Base-by-base conservation (phyloP, 2,797 vertebrate genomes). In the Lepidocolaptes lacrymiger region DNA sequence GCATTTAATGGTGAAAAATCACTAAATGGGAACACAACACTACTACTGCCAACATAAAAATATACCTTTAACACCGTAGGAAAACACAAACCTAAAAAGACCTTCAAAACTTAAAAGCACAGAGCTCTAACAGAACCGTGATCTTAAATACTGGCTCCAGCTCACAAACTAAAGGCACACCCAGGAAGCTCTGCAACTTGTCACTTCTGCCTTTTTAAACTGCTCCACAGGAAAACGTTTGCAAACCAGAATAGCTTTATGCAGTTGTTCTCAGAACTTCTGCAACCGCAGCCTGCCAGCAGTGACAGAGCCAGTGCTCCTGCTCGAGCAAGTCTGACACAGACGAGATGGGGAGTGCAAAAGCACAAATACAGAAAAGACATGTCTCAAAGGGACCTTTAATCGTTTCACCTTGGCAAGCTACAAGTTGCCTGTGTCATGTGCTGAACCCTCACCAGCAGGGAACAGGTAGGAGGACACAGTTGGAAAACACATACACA, bases 221-320 rank as follows among this genome's bases (percentile, higher is more conserved):
- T 16, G 28, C 41, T 69, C 64, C 82, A 41, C 26, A 44, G 39
- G 37, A 77, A 78, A 74, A 41, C 17, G 46, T 15, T 43, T 46
- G 59, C 75, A 79, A 79, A 83, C 51, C 1, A 2, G 17, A 41
- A 30, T 0, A 55, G 41, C 19, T 61, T 32, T 32, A 34, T 8
- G 43, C 46, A 56, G 77, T 5, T 61, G 26, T 32, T 64, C 46
- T 68, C 41, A 49, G 54, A 48, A 61, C 23, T 44, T 37, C 20
- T 41, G 67, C 39, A 81, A 13, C 27, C 32, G 36, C 58, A 64
- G 55, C 83, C 54, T 49, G 26, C 32, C 73, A 63, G n/a, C 69
- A 67, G 3, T 0, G 0, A 17, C 41, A 62, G 23, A 72, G 43
- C 23, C 66, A 43, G 51, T 1, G 1, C 7, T 2, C 5, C 41